These are phyloP conservation scores for Channa argus DNA, from an alignment of 2,113 vertebrate genomes.

Conservation along the genomic window DNA sequence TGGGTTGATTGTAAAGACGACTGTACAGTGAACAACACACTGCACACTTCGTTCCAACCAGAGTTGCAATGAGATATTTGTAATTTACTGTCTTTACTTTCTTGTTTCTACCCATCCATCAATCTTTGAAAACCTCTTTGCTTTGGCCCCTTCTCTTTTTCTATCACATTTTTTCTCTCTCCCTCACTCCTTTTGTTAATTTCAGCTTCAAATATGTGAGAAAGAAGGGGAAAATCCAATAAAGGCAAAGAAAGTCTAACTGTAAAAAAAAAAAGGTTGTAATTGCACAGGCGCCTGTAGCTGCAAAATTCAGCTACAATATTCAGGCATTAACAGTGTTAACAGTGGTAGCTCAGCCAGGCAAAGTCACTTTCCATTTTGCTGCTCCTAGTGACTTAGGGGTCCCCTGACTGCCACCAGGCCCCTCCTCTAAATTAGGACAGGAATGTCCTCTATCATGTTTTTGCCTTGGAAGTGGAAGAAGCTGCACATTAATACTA, in stretches of 20 bases:
- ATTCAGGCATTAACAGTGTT: slow-evolving; percentile 31
- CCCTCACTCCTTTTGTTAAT: neutral
- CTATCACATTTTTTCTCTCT: neutral
- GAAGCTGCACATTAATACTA: neutral
- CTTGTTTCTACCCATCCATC: neutral
- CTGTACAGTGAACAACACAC: slow-evolving; percentile 19
- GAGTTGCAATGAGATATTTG: slow-evolving; percentile 8
- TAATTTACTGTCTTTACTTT: slow-evolving; percentile 7
- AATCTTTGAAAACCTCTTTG: neutral
- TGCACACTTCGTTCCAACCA: neutral
- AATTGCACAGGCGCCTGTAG: too few relatives aligned
- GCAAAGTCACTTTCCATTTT: slow-evolving; percentile 29
- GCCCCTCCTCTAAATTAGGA: too few relatives aligned
- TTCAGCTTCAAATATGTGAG: neutral
- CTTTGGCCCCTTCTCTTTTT: neutral
- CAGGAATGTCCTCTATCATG: too few relatives aligned
- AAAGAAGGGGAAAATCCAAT: too few relatives aligned
- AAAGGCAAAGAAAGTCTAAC: too few relatives aligned
- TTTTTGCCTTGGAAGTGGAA: neutral
- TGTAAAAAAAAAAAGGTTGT: neutral
- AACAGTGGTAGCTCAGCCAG: slow-evolving; percentile 11
- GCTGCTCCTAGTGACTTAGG: too few relatives aligned
- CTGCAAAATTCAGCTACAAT: slow-evolving; percentile 1
- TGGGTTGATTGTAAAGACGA: slow-evolving; percentile 41
- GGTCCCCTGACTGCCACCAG: too few relatives aligned